Percentiles rank a stretch among this genome's conserved stretches.
phyloP scores from a whole-genome alignment of 2,113 vertebrate genomes.

The Pluvianellus socialis region DNA sequence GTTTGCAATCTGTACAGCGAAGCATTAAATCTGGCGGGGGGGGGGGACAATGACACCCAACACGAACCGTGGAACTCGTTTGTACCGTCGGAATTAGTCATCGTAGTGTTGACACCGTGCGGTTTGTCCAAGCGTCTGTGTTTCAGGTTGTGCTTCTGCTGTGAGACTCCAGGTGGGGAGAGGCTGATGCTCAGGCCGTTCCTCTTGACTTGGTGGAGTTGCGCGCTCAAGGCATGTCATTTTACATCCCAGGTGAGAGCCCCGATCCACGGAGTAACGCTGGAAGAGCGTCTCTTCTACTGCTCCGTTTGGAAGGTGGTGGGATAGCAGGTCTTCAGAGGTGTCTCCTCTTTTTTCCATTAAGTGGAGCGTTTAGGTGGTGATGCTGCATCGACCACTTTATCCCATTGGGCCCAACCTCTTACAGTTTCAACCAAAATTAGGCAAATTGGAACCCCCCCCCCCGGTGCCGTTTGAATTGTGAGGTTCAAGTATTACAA shows the following conservation, averaged over 20 bases:
- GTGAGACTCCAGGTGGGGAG: not conserved
- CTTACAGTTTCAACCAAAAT: not conserved
- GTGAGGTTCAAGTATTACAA: not conserved
- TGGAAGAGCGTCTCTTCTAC: not conserved
- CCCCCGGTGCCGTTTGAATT: not conserved
- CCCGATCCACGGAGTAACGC: not conserved
- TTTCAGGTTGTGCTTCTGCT: not conserved
- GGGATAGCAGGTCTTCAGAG: not conserved
- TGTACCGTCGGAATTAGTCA: not conserved
- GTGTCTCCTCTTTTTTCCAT: not conserved
- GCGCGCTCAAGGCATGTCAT: not conserved
- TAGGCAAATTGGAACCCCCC: not conserved
- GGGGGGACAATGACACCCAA: too few species aligned
- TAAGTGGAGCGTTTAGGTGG: not conserved
- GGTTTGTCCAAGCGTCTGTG: rapidly evolving
- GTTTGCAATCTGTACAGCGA: not conserved
- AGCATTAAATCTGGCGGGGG: not conserved
- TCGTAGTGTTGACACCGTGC: rapidly evolving
- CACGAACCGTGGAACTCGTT: not conserved
- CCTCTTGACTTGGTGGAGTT: not conserved
- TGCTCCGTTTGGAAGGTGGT: not conserved
- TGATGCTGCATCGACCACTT: not conserved
- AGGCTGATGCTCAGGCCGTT: not conserved
- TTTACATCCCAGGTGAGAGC: not conserved
- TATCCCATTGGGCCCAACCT: not conserved